Conservation (phyloP, 2,888 invertebrate species). For the Xestoiulus laeticollis region DNA sequence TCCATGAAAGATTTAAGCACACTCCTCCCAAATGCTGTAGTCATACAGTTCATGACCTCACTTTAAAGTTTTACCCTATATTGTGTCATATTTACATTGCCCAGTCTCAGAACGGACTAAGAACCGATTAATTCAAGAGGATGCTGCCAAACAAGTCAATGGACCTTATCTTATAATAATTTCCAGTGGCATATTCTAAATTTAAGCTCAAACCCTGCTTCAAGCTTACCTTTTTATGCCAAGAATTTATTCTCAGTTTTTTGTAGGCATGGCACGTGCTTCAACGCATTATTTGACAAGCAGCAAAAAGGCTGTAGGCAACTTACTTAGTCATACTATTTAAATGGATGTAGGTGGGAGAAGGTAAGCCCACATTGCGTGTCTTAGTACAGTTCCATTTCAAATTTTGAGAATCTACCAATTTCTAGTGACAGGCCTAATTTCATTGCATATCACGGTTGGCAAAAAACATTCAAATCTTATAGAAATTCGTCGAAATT, state of each 20-base stretch:
- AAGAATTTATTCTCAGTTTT: not conserved
- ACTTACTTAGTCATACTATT: not conserved
- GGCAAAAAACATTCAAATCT: not conserved
- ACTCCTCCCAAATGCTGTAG: no score
- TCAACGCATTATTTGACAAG: not conserved
- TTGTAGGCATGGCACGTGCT: not conserved
- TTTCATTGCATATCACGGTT: not conserved
- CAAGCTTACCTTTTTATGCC: not conserved
- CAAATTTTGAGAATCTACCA: not conserved
- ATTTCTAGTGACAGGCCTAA: not conserved
- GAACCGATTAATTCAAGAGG: not conserved
- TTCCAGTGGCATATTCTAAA: not conserved
- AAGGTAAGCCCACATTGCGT: not conserved
- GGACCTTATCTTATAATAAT: not conserved
- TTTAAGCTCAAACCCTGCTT: not conserved
- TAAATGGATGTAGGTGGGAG: not conserved
- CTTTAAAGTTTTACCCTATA: no score
- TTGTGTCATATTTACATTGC: not conserved
- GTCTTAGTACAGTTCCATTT: not conserved
- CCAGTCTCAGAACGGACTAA: not conserved
- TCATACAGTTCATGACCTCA: no score
- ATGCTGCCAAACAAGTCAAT: not conserved
- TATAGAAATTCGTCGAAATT: not conserved
- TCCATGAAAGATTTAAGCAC: no score
- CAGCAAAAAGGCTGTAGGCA: constrained; percentile 5